Percentiles rank a stretch among this genome's conserved stretches.
Conservation (phyloP, 2,113 vertebrate species). For the Fulmarus glacialis region DNA sequence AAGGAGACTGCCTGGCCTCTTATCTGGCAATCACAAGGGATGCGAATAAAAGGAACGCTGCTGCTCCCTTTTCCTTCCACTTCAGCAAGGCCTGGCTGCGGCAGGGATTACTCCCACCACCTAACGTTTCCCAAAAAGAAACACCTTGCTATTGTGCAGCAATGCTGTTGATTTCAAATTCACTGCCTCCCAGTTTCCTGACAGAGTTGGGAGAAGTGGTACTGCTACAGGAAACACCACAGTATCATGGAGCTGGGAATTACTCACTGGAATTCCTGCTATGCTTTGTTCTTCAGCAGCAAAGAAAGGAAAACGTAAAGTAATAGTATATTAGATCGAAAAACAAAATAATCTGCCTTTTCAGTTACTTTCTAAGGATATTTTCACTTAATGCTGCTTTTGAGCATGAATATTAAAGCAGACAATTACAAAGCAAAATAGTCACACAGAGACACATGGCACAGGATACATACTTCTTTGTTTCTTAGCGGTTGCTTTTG, state of each 20-base stretch:
- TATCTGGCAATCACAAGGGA: background rate
- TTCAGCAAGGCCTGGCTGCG: background rate
- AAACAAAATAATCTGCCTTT: background rate
- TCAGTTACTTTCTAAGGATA: background rate
- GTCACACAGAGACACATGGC: background rate
- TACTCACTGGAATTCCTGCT: background rate
- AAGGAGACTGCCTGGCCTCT: background rate
- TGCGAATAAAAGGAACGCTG: background rate
- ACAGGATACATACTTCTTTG: background rate
- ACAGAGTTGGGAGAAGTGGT: background rate
- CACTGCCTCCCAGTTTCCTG: background rate
- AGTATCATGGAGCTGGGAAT: background rate
- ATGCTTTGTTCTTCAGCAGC: background rate
- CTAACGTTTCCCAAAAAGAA: background rate
- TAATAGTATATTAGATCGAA: background rate
- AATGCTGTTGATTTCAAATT: background rate
- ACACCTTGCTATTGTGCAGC: background rate
- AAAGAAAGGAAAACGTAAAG: background rate
- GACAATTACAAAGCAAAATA: background rate
- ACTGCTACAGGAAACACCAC: background rate
- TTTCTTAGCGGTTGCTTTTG: background rate
- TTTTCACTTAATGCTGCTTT: background rate
- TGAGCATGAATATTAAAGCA: background rate
- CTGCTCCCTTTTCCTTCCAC: constrained; percentile 24
- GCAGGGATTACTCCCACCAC: background rate